A percentile compares a stretch with the other conserved stretches of the same genome.
Evolutionary conservation across 1,140 invertebrate species (phyloP).

Genomic region (Cherax quadricarinatus): DNA sequence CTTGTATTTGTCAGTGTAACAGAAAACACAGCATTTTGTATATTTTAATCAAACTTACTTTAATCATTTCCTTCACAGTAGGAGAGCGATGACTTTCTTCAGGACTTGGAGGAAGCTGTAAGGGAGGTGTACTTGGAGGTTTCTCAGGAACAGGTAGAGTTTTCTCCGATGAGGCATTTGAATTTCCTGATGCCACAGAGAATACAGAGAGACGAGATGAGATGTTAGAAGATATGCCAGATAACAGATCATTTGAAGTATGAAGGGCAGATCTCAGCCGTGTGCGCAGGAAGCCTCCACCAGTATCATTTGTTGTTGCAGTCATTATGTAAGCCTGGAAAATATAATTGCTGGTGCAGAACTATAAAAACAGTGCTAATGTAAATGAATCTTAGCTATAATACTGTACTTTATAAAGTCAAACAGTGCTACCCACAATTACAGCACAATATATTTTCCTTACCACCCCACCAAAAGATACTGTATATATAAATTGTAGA

Average conservation of each 20-base stretch:
- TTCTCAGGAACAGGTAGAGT: conserved; percentile 39
- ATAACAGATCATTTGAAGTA: conserved; percentile 62
- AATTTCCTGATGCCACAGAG: conserved; percentile 59
- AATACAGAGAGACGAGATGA: conserved; percentile 63
- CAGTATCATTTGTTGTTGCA: conserved; percentile 47
- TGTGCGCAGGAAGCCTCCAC: conserved; percentile 54
- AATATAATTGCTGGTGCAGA: neutral
- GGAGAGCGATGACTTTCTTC: conserved; percentile 57
- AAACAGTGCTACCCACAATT: too few relatives aligned
- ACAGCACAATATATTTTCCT: too few relatives aligned
- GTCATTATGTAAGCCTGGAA: conserved; percentile 44
- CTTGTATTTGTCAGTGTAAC: too few relatives aligned
- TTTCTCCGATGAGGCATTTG: conserved; percentile 59
- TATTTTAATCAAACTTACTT: conserved; percentile 19
- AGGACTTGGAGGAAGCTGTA: conserved; percentile 58
- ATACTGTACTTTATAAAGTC: too few relatives aligned
- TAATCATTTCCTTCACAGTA: conserved; percentile 65
- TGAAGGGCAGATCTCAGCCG: conserved; percentile 59
- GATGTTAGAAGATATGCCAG: conserved; percentile 61
- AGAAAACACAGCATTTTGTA: too few relatives aligned
- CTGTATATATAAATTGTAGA: too few relatives aligned
- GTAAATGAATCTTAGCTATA: too few relatives aligned
- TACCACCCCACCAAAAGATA: too few relatives aligned
- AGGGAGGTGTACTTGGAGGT: conserved; percentile 38
- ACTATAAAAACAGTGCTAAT: too few relatives aligned